These are phyloP conservation scores for Seriola rivoliana DNA, from an alignment of 2,113 vertebrate genomes.

Conservation along the genomic window DNA sequence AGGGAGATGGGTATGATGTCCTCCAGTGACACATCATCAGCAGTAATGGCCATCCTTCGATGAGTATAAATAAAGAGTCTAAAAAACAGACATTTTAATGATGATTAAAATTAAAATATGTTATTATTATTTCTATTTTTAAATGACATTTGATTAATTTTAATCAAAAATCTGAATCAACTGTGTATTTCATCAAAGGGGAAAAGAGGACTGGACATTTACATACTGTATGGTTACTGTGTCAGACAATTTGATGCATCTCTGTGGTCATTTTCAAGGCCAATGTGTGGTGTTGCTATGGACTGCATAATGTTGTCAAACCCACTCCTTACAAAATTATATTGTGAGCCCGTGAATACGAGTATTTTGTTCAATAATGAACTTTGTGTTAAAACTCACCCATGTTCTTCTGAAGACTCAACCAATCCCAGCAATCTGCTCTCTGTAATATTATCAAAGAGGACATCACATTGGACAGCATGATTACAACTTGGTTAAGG, in stretches of 20 bases:
- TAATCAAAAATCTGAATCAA: not conserved
- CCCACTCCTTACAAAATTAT: not conserved
- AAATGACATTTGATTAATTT: not conserved
- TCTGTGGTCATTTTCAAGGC: not conserved
- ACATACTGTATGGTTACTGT: not conserved
- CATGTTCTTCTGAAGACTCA: conserved; percentile 78
- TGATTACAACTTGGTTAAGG: conserved; percentile 83
- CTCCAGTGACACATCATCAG: conserved; percentile 91
- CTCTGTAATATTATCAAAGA: conserved; percentile 80
- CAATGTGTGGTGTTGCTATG: not conserved
- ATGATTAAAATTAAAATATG: too few relatives aligned
- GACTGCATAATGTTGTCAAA: not conserved
- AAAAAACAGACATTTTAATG: conserved; percentile 17
- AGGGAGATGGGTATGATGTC: conserved; percentile 88
- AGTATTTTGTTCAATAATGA: not conserved
- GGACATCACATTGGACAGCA: conserved; percentile 89
- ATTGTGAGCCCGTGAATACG: not conserved
- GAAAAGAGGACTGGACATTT: not conserved
- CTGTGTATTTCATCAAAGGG: not conserved
- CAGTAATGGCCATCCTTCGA: conserved; percentile 93
- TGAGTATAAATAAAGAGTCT: conserved; percentile 92
- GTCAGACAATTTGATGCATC: conserved; percentile 14
- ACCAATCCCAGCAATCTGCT: conserved; percentile 93
- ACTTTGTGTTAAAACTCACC: conserved; percentile 81
- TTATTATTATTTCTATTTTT: not conserved